These are phyloP conservation scores for Metallyticus violacea DNA, from an alignment of 2,888 invertebrate genomes.

Conservation along the genomic window DNA sequence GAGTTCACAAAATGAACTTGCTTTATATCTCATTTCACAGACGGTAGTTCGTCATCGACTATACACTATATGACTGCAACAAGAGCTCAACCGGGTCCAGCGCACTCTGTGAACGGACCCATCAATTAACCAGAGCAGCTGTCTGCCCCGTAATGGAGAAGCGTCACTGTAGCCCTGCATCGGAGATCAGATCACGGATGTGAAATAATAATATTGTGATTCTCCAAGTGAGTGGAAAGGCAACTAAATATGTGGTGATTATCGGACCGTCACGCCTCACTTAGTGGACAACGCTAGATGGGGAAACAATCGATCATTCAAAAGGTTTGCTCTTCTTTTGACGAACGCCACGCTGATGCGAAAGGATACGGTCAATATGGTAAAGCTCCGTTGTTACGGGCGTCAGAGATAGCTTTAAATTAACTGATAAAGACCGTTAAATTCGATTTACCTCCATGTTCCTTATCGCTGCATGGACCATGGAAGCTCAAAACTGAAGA, in stretches of 20 bases:
- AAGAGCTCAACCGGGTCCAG: background rate
- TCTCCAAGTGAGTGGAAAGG: background rate
- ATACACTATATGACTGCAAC: no score
- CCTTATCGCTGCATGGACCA: background rate
- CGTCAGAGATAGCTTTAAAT: background rate
- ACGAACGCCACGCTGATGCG: background rate
- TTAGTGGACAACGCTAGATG: background rate
- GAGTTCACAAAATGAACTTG: no score
- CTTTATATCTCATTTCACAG: no score
- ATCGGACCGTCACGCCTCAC: background rate
- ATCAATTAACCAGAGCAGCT: background rate
- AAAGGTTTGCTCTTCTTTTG: background rate
- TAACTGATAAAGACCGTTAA: background rate
- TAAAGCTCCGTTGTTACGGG: background rate
- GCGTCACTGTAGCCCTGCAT: background rate
- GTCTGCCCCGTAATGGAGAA: background rate
- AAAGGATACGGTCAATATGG: background rate
- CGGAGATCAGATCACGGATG: background rate
- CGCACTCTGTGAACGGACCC: background rate
- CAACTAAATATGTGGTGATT: background rate
- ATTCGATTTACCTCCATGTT: background rate
- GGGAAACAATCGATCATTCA: background rate
- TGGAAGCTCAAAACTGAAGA: background rate
- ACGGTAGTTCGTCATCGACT: no score
- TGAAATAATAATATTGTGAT: background rate